phyloP scores from a whole-genome alignment of 2,797 vertebrate genomes.

The Gallinago stenura region DNA sequence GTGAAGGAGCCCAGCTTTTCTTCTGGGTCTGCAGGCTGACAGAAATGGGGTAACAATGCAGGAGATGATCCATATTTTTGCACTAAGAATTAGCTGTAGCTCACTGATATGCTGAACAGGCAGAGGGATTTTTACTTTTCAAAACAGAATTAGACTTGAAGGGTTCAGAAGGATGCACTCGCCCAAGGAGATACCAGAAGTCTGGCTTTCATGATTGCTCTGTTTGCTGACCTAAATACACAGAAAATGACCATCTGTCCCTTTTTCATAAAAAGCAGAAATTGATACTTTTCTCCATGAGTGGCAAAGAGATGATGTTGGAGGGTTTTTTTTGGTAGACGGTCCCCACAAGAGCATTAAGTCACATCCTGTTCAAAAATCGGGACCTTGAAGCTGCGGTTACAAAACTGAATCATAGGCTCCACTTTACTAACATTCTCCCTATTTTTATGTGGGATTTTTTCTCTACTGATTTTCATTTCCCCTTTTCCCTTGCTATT shows the following conservation, averaged over 20 bases:
- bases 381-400: not conserved
- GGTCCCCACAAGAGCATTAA: slow-evolving; percentile 51
- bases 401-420: slow-evolving; percentile 48
- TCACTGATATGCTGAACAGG: not conserved
- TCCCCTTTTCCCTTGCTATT: slow-evolving; percentile 56
- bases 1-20: not conserved
- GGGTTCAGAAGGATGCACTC: not conserved
- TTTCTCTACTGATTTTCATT: slow-evolving; percentile 53
- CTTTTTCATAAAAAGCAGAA: slow-evolving; percentile 44
- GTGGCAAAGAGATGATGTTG: not conserved
- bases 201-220: not conserved
- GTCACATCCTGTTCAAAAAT: slow-evolving; percentile 58
- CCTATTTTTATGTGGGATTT: slow-evolving; percentile 40
- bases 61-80: not conserved
- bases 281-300: slow-evolving; percentile 35
- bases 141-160: not conserved
- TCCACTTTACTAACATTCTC: slow-evolving; percentile 3
- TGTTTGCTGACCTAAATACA: not conserved
- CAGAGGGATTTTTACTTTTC: not conserved
- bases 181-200: not conserved
- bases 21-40: not conserved
- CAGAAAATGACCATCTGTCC: slow-evolving; percentile 23
- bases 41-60: not conserved
- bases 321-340: not conserved
- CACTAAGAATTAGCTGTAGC: not conserved